Evolutionary conservation across 2,888 invertebrate species (phyloP).

Genomic region (Chloromyia formosa): DNA sequence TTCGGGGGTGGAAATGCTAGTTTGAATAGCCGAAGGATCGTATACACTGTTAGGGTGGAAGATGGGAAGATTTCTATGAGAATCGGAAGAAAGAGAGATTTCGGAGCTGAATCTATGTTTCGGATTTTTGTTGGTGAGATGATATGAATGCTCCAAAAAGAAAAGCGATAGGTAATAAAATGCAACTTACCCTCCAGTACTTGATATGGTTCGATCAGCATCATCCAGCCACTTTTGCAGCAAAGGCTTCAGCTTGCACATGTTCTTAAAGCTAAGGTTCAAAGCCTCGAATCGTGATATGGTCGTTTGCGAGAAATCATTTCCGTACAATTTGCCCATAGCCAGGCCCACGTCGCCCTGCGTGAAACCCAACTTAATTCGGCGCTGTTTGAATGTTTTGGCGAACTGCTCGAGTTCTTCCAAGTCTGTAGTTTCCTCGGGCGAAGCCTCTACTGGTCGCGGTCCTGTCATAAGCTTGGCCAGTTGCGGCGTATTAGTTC

Average conservation of each 20-base stretch:
- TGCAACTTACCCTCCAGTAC: conserved; percentile 68
- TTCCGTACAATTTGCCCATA: conserved; percentile 98
- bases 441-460: conserved; percentile 80
- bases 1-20: conserved; percentile 83
- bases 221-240: conserved; percentile 98
- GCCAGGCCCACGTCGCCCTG: conserved; percentile 99
- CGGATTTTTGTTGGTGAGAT: too few species aligned
- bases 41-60: conserved; percentile 56
- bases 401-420: conserved; percentile 99
- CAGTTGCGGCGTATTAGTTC: conserved; percentile 66
- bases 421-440: conserved; percentile 95
- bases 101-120: too few species aligned
- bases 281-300: conserved; percentile 98
- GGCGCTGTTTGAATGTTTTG: conserved; percentile 95
- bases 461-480: conserved; percentile 66
- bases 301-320: conserved; percentile 99
- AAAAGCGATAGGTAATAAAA: not conserved
- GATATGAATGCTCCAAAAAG: too few species aligned
- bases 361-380: conserved; percentile 98
- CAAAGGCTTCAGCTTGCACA: conserved; percentile 98
- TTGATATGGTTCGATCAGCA: conserved; percentile 83
- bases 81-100: too few species aligned
- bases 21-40: conserved; percentile 68
- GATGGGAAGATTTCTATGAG: not conserved
- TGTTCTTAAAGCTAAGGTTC: conserved; percentile 98